A percentile compares a stretch with the other conserved stretches of the same genome.
These are phyloP conservation scores for Misgurnus anguillicaudatus DNA, from an alignment of 2,113 vertebrate genomes.

Conservation along the genomic window DNA sequence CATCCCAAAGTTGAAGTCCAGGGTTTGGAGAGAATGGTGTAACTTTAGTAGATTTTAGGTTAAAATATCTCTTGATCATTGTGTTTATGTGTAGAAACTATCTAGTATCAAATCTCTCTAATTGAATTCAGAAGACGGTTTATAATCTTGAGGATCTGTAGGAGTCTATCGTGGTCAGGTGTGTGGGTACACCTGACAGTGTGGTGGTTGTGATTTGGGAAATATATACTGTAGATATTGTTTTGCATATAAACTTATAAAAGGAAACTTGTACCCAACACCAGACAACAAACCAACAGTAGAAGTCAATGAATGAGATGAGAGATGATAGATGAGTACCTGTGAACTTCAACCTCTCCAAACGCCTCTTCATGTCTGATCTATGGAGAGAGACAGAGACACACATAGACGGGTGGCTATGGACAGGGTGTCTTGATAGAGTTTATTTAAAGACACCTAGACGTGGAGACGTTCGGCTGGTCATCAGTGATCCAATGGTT, in stretches of 20 bases:
- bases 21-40: too few species aligned
- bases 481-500: too few species aligned
- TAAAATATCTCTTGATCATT: neutral
- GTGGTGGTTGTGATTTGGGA: neutral
- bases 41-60: neutral
- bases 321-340: conserved; percentile 53
- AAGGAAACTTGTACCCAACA: neutral
- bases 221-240: neutral
- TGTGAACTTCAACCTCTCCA: conserved; percentile 78
- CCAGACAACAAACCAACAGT: neutral
- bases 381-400: conserved; percentile 65
- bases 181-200: neutral
- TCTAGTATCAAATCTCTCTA: neutral
- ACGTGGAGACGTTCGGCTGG: neutral
- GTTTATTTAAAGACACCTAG: neutral
- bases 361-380: conserved; percentile 77
- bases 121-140: neutral
- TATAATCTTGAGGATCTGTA: neutral
- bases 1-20: too few species aligned
- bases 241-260: neutral
- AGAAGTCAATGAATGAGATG: conserved; percentile 21
- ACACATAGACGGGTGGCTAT: conserved; percentile 51
- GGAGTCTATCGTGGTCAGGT: neutral
- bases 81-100: neutral
- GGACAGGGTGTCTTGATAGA: conserved; percentile 18